phyloP scores from a whole-genome alignment of 2,888 invertebrate species.

The Mayetiola destructor region DNA sequence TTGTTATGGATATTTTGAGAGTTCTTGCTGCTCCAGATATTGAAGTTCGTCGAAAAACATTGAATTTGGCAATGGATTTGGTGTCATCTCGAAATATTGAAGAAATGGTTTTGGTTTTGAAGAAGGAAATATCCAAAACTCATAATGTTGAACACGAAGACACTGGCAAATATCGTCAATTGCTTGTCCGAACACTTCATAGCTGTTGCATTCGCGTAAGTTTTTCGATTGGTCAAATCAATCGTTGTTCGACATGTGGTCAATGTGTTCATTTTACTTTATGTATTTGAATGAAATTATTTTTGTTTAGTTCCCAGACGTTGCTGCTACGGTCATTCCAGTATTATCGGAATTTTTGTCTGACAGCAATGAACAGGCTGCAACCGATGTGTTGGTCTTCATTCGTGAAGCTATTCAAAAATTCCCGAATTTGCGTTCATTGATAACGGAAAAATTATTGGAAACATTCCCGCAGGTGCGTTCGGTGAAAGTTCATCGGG shows the following conservation, averaged over 20 bases:
- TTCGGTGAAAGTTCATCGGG: slow-evolving; percentile 81
- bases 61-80: slow-evolving; percentile 74
- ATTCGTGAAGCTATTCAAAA: slow-evolving; percentile 92
- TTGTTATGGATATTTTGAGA: slow-evolving; percentile 94
- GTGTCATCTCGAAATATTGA: slow-evolving; percentile 85
- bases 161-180: slow-evolving; percentile 86
- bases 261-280: no score
- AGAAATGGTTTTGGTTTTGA: slow-evolving; percentile 84
- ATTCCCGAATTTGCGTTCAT: slow-evolving; percentile 63
- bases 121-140: slow-evolving; percentile 86
- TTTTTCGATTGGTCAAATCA: slow-evolving; percentile 25
- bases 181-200: slow-evolving; percentile 89
- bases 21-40: slow-evolving; percentile 86
- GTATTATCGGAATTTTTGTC: slow-evolving; percentile 86
- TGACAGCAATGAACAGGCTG: slow-evolving; percentile 77
- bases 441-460: slow-evolving; percentile 60
- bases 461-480: slow-evolving; percentile 77
- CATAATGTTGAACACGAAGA: slow-evolving; percentile 86
- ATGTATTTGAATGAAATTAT: no score
- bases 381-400: slow-evolving; percentile 87
- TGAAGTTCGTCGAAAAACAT: slow-evolving; percentile 81
- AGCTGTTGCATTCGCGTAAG: slow-evolving; percentile 55
- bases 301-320: slow-evolving; percentile 75
- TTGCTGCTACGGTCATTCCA: slow-evolving; percentile 84
- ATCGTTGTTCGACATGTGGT: neutral